Conservation (phyloP, 2,113 vertebrate species). For the Chroicocephalus ridibundus region DNA sequence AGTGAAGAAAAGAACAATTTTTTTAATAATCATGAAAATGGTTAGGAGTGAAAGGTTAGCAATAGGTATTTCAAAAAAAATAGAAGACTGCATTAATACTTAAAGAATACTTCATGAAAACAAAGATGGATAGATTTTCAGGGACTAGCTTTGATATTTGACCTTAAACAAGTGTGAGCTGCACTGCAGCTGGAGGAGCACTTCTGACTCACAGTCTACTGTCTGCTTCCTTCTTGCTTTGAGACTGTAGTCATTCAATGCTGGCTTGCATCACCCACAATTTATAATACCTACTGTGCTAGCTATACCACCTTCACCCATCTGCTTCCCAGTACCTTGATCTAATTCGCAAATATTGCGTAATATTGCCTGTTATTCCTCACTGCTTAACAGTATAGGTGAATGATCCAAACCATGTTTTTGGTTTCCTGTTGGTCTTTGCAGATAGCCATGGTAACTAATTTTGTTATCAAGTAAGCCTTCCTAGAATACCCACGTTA, state of each 20-base stretch:
- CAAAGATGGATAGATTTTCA: background rate
- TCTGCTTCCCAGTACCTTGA: background rate
- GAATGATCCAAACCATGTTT: background rate
- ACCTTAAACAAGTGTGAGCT: constrained; percentile 28
- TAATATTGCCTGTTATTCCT: background rate
- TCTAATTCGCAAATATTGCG: background rate
- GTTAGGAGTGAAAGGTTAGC: background rate
- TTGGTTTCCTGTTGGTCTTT: background rate
- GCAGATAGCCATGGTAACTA: background rate
- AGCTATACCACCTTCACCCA: background rate
- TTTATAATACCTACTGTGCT: background rate
- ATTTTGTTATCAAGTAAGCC: background rate
- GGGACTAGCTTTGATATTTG: constrained; percentile 10
- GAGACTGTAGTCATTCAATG: background rate
- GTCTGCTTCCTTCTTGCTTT: constrained; percentile 15
- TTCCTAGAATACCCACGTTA: background rate
- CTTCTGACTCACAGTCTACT: background rate
- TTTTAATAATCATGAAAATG: constrained; percentile 6
- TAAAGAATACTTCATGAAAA: background rate
- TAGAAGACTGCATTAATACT: background rate
- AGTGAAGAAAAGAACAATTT: background rate
- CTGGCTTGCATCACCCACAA: background rate
- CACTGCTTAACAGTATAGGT: background rate
- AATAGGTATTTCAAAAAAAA: background rate
- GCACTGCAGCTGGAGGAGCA: background rate